These are phyloP conservation scores for Netelia melanura DNA, from an alignment of 2,888 invertebrate species.

Conservation along the genomic window DNA sequence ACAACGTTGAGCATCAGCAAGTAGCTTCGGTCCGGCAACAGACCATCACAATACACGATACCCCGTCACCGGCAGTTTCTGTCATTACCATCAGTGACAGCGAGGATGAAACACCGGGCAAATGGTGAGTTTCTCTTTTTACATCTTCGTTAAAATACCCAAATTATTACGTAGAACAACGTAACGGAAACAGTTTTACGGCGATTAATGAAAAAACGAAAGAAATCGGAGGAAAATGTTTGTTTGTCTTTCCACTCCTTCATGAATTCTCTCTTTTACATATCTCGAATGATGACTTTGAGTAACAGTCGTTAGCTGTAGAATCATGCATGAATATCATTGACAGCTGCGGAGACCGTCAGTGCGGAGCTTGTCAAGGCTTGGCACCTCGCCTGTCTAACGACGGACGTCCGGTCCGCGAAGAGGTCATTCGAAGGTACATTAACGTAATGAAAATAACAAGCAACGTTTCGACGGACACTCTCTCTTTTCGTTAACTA, in stretches of 20 bases:
- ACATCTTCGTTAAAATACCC: background rate
- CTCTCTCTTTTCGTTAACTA: slow-evolving; percentile 6
- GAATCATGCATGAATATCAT: slow-evolving; percentile 81
- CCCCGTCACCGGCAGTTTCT: slow-evolving; percentile 97
- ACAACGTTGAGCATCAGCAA: slow-evolving; percentile 83
- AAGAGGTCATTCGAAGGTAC: slow-evolving; percentile 83
- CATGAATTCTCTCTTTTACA: background rate
- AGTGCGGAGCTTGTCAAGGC: slow-evolving; percentile 83
- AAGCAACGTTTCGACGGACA: slow-evolving; percentile 64
- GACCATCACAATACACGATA: slow-evolving; percentile 97
- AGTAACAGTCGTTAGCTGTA: slow-evolving; percentile 70
- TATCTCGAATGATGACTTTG: background rate
- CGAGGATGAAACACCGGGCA: slow-evolving; percentile 92
- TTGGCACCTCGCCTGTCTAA: slow-evolving; percentile 83
- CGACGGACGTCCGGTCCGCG: slow-evolving; percentile 82
- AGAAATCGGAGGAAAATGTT: background rate
- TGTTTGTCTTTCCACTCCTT: background rate
- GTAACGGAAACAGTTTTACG: background rate
- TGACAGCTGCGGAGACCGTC: slow-evolving; percentile 83
- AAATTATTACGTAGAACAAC: too few species aligned
- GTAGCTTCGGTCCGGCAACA: slow-evolving; percentile 87
- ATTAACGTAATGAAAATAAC: slow-evolving; percentile 74
- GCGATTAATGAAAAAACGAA: background rate
- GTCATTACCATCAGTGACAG: slow-evolving; percentile 98
- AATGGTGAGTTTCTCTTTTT: slow-evolving; percentile 78